Conservation (phyloP, 2,113 vertebrate species). For the Willisornis vidua region DNA sequence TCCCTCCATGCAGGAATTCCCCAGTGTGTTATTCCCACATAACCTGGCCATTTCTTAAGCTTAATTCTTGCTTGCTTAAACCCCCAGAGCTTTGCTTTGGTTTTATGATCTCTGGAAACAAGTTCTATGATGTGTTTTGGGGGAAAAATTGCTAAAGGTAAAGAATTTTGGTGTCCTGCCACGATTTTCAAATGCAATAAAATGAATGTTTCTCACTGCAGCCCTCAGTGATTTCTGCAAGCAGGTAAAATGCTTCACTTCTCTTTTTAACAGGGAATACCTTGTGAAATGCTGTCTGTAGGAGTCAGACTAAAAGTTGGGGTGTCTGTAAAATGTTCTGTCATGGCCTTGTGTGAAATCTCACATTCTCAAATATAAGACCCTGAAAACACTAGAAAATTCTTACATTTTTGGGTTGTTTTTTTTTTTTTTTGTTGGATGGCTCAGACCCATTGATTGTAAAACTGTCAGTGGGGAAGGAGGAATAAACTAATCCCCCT, state of each 20-base stretch:
- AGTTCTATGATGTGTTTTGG: background rate
- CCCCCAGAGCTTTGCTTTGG: background rate
- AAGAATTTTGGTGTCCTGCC: slow-evolving; percentile 13
- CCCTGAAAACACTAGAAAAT: background rate
- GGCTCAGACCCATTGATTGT: background rate
- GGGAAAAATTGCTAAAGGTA: background rate
- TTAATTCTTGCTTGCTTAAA: background rate
- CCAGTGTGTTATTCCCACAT: background rate
- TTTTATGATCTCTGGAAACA: slow-evolving; percentile 8
- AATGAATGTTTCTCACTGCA: background rate
- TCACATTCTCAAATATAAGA: background rate
- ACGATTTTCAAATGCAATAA: background rate
- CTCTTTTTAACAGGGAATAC: background rate
- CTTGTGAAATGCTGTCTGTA: background rate
- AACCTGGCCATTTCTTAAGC: background rate
- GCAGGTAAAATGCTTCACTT: background rate
- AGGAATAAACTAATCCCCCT: background rate
- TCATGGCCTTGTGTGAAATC: background rate
- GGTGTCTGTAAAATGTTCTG: background rate
- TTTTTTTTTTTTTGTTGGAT: background rate
- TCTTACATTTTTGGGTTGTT: background rate
- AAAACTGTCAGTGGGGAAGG: background rate
- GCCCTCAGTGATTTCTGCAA: background rate
- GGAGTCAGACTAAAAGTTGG: background rate
- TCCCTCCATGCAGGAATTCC: background rate